phyloP scores from a whole-genome alignment of 30 jellyfish, hydroid and myxozoan genomes.

The Aurelia aurita region DNA sequence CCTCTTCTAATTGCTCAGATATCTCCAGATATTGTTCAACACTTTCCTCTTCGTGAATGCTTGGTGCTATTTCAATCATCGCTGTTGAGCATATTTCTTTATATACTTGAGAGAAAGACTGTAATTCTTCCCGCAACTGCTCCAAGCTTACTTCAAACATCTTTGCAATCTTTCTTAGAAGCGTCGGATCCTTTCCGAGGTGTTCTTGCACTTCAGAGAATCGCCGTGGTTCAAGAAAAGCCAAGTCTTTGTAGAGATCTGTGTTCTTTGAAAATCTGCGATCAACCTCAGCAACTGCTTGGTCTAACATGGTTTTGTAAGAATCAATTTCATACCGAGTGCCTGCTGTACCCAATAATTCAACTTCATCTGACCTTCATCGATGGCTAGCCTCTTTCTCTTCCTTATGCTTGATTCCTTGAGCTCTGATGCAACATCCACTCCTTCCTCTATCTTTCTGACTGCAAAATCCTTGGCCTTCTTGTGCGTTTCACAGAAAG shows the following conservation, averaged over 20 bases:
- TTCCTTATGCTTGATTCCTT: not conserved
- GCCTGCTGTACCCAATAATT: not conserved
- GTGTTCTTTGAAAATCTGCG: not conserved
- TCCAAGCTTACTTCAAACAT: constrained; percentile 15
- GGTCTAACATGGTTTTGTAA: not conserved
- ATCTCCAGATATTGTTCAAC: no score
- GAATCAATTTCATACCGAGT: not conserved
- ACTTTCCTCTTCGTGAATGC: constrained; percentile 9
- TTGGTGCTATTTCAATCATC: not conserved
- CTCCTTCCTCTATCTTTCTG: constrained; percentile 7
- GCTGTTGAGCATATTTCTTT: no score
- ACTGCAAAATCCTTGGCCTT: constrained; percentile 20
- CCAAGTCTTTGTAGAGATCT: constrained; percentile 19
- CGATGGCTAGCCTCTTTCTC: constrained; percentile 12
- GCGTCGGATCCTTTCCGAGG: constrained; percentile 6
- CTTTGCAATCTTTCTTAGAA: constrained; percentile 10
- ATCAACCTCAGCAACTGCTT: not conserved
- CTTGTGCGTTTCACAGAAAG: no score
- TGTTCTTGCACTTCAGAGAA: constrained; percentile 25
- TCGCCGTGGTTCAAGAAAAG: constrained; percentile 35
- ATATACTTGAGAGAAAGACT: no score
- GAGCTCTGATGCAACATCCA: not conserved
- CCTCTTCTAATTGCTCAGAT: no score
- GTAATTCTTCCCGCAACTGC: constrained; percentile 34
- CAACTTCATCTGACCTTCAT: constrained; percentile 3